Percentiles rank a stretch among this genome's conserved stretches.
phyloP scores from a whole-genome alignment of 2,113 vertebrate genomes.

The Phalacrocorax aristotelis region DNA sequence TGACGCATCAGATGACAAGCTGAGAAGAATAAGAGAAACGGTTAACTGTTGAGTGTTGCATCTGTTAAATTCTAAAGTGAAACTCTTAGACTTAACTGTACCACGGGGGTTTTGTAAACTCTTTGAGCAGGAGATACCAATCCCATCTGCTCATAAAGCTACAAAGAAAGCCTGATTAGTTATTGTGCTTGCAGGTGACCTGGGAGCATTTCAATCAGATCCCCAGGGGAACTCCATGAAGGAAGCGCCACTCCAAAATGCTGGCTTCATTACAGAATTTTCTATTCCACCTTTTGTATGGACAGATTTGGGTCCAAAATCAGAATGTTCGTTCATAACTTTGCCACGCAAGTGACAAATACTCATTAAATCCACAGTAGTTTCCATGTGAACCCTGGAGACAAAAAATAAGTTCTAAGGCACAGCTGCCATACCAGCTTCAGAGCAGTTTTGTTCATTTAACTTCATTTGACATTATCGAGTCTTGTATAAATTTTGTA shows the following conservation, averaged over 20 bases:
- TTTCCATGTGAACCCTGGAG: not conserved
- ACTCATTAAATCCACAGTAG: not conserved
- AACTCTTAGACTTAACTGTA: not conserved
- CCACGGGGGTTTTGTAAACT: not conserved
- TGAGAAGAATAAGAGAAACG: not conserved
- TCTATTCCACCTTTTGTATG: not conserved
- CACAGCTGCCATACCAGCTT: not conserved
- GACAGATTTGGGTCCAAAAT: not conserved
- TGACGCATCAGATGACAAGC: not conserved
- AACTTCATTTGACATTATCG: not conserved
- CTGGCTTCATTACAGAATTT: not conserved
- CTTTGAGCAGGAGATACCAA: not conserved
- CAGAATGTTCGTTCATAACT: not conserved
- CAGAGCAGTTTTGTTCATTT: conserved; percentile 5
- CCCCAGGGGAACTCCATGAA: not conserved
- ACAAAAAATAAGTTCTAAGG: not conserved
- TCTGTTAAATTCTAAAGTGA: not conserved
- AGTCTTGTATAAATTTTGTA: not conserved
- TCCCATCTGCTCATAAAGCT: not conserved
- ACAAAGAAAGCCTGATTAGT: not conserved
- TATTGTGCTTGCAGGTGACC: not conserved
- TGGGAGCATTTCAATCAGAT: not conserved
- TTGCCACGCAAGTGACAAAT: not conserved
- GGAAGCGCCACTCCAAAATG: not conserved
- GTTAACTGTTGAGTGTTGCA: not conserved